phyloP scores from a whole-genome alignment of 2,113 vertebrate genomes.

The Embiotoca jacksoni region DNA sequence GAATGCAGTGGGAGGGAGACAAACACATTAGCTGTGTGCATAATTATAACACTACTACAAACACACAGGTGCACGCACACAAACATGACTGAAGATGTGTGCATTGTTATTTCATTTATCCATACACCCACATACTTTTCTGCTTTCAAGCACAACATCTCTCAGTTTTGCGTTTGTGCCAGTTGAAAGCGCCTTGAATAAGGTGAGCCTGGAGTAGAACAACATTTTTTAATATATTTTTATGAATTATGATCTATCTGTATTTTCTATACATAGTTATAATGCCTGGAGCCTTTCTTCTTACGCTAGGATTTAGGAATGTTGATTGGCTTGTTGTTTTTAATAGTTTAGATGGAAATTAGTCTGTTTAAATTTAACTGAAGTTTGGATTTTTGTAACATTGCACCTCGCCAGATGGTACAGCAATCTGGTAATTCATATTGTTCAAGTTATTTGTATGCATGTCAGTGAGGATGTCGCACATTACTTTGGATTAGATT shows the following conservation, averaged over 20 bases:
- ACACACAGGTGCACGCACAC: background rate
- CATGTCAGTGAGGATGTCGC: no score
- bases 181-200: no score
- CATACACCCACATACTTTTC: background rate
- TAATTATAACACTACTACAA: background rate
- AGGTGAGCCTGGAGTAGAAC: no score
- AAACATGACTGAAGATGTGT: background rate
- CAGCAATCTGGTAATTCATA: no score
- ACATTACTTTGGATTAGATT: no score
- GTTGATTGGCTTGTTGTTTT: slow-evolving; percentile 1
- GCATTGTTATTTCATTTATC: slow-evolving; percentile 1
- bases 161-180: no score
- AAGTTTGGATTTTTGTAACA: background rate
- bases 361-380: background rate
- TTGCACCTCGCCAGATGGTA: background rate
- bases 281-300: background rate
- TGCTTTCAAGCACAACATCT: no score
- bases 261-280: no score
- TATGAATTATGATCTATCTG: no score
- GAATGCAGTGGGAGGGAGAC: slow-evolving; percentile 1
- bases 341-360: no score
- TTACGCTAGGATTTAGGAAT: background rate
- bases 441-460: no score
- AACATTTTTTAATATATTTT: no score
- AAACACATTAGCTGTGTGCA: background rate